Conservation (phyloP, 2,113 vertebrate species). For the Diphyllodes magnificus region DNA sequence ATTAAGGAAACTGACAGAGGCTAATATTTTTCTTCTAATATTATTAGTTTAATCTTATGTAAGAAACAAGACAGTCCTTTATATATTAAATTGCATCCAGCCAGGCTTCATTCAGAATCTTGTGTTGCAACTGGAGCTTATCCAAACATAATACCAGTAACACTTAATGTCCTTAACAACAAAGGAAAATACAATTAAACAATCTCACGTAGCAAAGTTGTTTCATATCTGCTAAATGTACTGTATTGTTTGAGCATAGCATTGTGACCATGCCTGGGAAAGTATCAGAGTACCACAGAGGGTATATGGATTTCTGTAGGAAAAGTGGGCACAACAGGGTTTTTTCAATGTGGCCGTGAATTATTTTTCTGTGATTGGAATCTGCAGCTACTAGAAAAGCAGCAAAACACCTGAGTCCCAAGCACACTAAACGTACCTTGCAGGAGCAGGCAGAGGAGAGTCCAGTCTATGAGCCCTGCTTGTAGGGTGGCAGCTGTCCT, state of each 20-base stretch:
- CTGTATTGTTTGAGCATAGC: background rate
- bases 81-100: background rate
- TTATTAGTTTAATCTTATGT: background rate
- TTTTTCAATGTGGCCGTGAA: background rate
- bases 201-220: background rate
- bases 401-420: background rate
- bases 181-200: slow-evolving; percentile 38
- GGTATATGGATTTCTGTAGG: background rate
- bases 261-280: background rate
- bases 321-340: background rate
- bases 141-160: background rate
- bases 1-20: background rate
- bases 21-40: background rate
- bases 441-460: background rate
- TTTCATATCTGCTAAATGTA: background rate
- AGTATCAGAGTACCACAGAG: background rate
- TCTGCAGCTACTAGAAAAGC: background rate
- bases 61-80: slow-evolving; percentile 1
- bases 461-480: background rate
- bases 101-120: slow-evolving; percentile 1
- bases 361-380: background rate
- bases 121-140: background rate
- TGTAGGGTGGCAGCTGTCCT: background rate
- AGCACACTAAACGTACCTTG: background rate
- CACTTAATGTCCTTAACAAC: background rate